Percentiles rank a stretch among this genome's conserved stretches.
phyloP scores from a whole-genome alignment of 1,140 invertebrate genomes.

The Philopotamus ludificatus region DNA sequence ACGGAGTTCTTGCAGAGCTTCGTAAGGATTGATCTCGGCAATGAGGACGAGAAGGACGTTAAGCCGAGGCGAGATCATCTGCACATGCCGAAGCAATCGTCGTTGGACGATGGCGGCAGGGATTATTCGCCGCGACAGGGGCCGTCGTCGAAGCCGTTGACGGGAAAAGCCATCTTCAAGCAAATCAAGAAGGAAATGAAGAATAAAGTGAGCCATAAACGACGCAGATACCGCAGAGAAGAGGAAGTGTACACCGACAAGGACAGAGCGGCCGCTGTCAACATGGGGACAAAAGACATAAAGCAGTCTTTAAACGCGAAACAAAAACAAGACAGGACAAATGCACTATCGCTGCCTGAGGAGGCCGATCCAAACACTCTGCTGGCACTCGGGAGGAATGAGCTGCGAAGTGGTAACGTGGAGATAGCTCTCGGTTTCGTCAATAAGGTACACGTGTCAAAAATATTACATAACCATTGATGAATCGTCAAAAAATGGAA shows the following conservation, averaged over 20 bases:
- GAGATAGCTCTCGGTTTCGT: constrained; percentile 72
- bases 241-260: constrained; percentile 87
- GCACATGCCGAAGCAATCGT: constrained; percentile 49
- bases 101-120: constrained; percentile 46
- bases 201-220: constrained; percentile 55
- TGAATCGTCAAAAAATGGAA: too few species aligned
- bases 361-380: constrained; percentile 76
- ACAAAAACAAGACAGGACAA: constrained; percentile 72
- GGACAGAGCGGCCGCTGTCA: constrained; percentile 83
- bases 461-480: too few species aligned
- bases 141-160: constrained; percentile 40
- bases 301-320: constrained; percentile 81
- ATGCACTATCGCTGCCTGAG: constrained; percentile 70
- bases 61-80: constrained; percentile 39
- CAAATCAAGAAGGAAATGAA: constrained; percentile 46
- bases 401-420: constrained; percentile 69
- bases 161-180: constrained; percentile 48
- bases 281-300: constrained; percentile 79
- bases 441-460: too few species aligned
- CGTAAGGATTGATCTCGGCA: constrained; percentile 61
- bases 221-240: constrained; percentile 52
- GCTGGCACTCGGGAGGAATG: constrained; percentile 70
- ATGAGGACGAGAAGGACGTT: constrained; percentile 45
- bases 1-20: constrained; percentile 75
- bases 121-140: constrained; percentile 38